Conservation (phyloP, 2,888 invertebrate species). For the Lycia hirtaria region DNA sequence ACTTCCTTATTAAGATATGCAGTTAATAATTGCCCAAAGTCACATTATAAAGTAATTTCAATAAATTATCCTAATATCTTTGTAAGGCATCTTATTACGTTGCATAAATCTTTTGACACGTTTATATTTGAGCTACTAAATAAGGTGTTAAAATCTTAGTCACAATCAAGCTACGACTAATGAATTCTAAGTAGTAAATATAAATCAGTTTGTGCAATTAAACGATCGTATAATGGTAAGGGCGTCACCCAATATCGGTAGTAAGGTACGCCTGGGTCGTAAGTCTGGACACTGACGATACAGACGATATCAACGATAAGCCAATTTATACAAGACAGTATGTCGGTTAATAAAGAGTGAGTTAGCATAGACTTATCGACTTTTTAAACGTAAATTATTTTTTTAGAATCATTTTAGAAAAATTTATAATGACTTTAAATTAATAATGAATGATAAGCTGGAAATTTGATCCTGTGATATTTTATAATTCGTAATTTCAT, state of each 20-base stretch:
- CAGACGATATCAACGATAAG: too few species aligned
- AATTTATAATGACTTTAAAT: too few species aligned
- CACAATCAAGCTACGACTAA: conserved; percentile 35
- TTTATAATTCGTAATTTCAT: too few species aligned
- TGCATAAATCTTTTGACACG: background rate
- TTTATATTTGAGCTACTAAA: conserved; percentile 20
- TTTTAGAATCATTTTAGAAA: too few species aligned
- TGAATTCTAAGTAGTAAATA: conserved; percentile 58
- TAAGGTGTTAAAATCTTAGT: conserved; percentile 37
- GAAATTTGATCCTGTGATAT: too few species aligned
- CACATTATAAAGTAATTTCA: conserved; percentile 12
- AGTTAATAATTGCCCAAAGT: conserved; percentile 1
- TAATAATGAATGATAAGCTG: too few species aligned
- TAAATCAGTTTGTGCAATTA: conserved; percentile 69
- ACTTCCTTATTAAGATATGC: background rate
- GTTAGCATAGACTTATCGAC: too few species aligned
- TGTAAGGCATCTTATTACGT: conserved; percentile 20
- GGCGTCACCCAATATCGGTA: conserved; percentile 64
- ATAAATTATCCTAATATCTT: conserved; percentile 20
- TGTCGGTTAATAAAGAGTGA: too few species aligned
- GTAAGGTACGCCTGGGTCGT: conserved; percentile 71
- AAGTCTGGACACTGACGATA: conserved; percentile 61
- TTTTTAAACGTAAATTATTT: too few species aligned
- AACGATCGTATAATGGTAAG: conserved; percentile 66
- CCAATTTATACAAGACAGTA: too few species aligned